Evolutionary conservation across 2,888 invertebrate species (phyloP).

Genomic region (Microctonus hyperodae): DNA sequence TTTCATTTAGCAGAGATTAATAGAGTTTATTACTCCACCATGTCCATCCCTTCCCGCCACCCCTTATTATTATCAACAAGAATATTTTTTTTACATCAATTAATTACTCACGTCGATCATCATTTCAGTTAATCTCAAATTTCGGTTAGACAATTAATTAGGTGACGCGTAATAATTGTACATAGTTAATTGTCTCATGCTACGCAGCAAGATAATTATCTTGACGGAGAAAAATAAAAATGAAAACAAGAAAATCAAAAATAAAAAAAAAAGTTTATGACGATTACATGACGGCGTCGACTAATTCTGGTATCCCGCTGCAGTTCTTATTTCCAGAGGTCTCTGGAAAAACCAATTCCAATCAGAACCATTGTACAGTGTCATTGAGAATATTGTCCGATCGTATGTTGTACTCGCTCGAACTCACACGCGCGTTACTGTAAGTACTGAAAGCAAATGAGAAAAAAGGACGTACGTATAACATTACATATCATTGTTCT

Average conservation of each 20-base stretch:
- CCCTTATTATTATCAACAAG: not conserved
- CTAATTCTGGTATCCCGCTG: conserved; percentile 44
- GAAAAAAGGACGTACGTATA: conserved; percentile 62
- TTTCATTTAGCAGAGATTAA: not conserved
- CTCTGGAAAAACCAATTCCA: conserved; percentile 64
- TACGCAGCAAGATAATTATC: not conserved
- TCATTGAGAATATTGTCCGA: conserved; percentile 62
- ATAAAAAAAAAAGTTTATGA: conserved; percentile 23
- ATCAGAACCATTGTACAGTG: conserved; percentile 62
- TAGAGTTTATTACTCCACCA: not conserved
- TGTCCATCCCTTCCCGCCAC: not conserved
- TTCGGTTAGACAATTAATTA: not conserved
- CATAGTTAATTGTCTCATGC: not conserved
- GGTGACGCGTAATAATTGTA: not conserved
- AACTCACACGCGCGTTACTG: conserved; percentile 61
- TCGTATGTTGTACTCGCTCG: conserved; percentile 61
- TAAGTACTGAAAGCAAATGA: conserved; percentile 59
- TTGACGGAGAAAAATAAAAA: not conserved
- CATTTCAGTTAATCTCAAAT: not conserved
- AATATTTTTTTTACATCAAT: not conserved
- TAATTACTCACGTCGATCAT: not conserved
- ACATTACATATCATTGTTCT: conserved; percentile 58
- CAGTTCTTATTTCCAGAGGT: conserved; percentile 63
- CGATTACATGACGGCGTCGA: conserved; percentile 29
- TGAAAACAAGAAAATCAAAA: conserved; percentile 11